Evolutionary conservation across 2,888 invertebrate species (phyloP), one percentile per base, ranked within the genome.

Genomic region (Cryptus viduatorius): DNA sequence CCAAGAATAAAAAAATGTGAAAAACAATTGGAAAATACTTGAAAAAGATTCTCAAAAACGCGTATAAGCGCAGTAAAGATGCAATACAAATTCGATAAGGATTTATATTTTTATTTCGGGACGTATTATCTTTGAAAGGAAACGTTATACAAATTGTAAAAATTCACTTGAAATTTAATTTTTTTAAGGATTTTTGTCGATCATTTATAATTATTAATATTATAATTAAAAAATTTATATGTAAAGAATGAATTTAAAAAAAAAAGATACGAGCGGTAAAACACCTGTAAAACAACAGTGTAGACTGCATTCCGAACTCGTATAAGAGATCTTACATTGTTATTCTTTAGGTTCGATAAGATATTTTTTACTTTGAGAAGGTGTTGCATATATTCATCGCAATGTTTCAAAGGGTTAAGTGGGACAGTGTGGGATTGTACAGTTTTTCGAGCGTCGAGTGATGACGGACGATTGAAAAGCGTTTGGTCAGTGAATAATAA

Each of bases 401-500:
- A 12, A 29, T 7, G 61, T n/a, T 31, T n/a, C 61, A 29, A 31
- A 31, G 61, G 61, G 12, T 31, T 29, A 29, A 61, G 61, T 29
- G 61, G 61, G 1, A 44, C 53, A 67, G 42, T 67, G 37, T 19
- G 24, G 12, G 46, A 24, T 67, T 46, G 24, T 31, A 61, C 31
- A 61, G 61, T 67, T 67, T 67, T 46, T 19, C 4, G 12, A 31
- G 59, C 16, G 19, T 31, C 5, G 69, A 50, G 48, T 37, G 14
- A n/a, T n/a, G 10, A 42, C 42, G 68, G 48, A 65, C 42, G 50
- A 14, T 50, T 75, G 64, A 31, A 75, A 64, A 31, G 64, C 50
- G 19, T 53, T 65, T 48, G 53, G n/a, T n/a, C 65, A 53, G 72
- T 53, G 50, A 44, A 61, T 69, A 71, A 65, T 75, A 71, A 79